Percentiles rank a stretch among this genome's conserved stretches.
These are phyloP conservation scores for Saturnia pavonia DNA, from an alignment of 2,888 invertebrate species.

Conservation along the genomic window DNA sequence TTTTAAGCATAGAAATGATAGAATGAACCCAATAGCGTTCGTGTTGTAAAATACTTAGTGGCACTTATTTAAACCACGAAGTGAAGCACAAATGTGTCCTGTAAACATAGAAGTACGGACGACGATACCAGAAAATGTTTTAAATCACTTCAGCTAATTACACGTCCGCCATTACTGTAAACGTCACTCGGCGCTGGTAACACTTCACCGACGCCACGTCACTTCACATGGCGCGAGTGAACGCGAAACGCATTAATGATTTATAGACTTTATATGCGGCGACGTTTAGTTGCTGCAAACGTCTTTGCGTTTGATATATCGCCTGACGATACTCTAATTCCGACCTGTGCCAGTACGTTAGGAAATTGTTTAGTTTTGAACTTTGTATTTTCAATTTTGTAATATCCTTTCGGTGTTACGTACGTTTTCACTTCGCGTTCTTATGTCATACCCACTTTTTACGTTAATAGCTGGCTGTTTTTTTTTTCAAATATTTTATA, in stretches of 20 bases:
- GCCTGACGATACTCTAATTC: slow-evolving; percentile 13
- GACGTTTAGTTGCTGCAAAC: slow-evolving; percentile 16
- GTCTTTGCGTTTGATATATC: slow-evolving; percentile 19
- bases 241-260: slow-evolving; percentile 6
- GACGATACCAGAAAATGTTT: background rate
- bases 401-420: background rate
- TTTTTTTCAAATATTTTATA: too few species aligned
- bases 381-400: background rate
- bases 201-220: background rate
- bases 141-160: background rate
- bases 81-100: background rate
- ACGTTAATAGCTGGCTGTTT: too few species aligned
- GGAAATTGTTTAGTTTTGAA: slow-evolving; percentile 4
- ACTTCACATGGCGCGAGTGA: background rate
- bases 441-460: too few species aligned
- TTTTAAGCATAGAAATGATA: background rate
- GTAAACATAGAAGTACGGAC: background rate
- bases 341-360: slow-evolving; percentile 7
- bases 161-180: slow-evolving; percentile 6
- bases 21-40: background rate
- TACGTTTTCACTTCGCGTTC: too few species aligned
- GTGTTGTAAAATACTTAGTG: too few species aligned
- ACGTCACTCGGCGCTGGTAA: slow-evolving; percentile 7
- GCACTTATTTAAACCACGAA: background rate
- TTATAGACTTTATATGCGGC: slow-evolving; percentile 16